Evolutionary conservation across 2,888 invertebrate genomes (phyloP).

Genomic region (Tinea trinotella): DNA sequence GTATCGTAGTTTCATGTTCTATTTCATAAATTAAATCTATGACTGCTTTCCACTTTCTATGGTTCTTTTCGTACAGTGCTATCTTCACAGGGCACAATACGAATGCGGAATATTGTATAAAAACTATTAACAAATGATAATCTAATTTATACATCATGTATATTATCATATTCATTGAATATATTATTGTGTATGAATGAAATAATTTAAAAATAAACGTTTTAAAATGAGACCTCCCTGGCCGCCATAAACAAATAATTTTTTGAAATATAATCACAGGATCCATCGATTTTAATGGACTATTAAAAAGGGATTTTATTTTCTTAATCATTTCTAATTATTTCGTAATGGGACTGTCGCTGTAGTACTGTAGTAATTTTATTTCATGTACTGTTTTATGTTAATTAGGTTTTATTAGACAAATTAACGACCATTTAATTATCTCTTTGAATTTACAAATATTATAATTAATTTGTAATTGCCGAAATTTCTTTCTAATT

Average conservation of each 20-base stretch:
- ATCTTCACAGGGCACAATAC: conserved; percentile 11
- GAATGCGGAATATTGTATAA: conserved; percentile 17
- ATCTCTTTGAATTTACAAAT: too few relatives aligned
- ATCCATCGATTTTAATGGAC: conserved; percentile 16
- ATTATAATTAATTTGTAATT: too few relatives aligned
- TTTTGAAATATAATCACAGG: neutral
- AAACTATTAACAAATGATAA: neutral
- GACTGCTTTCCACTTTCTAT: conserved; percentile 2
- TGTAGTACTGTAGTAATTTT: too few relatives aligned
- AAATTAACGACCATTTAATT: too few relatives aligned
- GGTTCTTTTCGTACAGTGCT: neutral
- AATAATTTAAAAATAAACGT: neutral
- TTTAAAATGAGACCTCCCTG: conserved; percentile 2
- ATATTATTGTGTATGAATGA: neutral
- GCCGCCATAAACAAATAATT: neutral
- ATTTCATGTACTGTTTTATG: too few relatives aligned
- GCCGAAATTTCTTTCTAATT: too few relatives aligned
- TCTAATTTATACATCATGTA: neutral
- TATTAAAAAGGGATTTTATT: too few relatives aligned
- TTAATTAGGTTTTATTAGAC: too few relatives aligned
- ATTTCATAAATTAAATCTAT: neutral
- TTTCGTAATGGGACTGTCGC: too few relatives aligned
- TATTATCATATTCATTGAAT: neutral
- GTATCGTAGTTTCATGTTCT: conserved; percentile 8
- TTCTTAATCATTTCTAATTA: too few relatives aligned